phyloP scores from a whole-genome alignment of 23 tunicate species.

The Ciona savignyi region DNA sequence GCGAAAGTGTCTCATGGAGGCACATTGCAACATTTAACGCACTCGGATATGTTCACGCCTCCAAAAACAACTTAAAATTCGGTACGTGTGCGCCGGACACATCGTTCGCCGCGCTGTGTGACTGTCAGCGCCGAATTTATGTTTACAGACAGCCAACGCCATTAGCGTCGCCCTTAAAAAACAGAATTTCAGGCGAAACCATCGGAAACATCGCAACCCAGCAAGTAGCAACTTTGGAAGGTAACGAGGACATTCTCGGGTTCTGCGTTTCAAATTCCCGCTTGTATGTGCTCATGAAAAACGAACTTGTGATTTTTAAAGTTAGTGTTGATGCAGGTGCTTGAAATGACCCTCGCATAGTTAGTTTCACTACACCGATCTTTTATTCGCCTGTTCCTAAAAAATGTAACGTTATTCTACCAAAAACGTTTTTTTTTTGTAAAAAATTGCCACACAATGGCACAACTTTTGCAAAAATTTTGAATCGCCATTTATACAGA shows the following conservation, averaged over 20 bases:
- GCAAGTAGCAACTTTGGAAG: slow-evolving; percentile 60
- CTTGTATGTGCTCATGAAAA: slow-evolving; percentile 52
- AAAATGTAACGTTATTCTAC: too few relatives aligned
- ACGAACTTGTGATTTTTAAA: slow-evolving; percentile 58
- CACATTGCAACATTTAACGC: slow-evolving; percentile 84
- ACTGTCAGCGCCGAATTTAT: slow-evolving; percentile 62
- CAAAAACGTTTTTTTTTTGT: too few relatives aligned
- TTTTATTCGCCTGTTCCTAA: too few relatives aligned
- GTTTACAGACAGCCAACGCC: slow-evolving; percentile 72
- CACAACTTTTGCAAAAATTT: too few relatives aligned
- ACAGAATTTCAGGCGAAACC: slow-evolving; percentile 45
- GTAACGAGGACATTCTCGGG: slow-evolving; percentile 48
- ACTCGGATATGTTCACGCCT: slow-evolving; percentile 83
- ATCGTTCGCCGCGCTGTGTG: slow-evolving; percentile 81
- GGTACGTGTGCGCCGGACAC: slow-evolving; percentile 62
- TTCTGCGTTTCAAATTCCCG: slow-evolving; percentile 49
- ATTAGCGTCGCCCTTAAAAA: slow-evolving; percentile 43
- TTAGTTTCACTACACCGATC: too few relatives aligned
- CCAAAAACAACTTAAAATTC: slow-evolving; percentile 65
- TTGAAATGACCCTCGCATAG: too few relatives aligned
- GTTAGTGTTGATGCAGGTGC: slow-evolving; percentile 35
- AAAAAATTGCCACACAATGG: too few relatives aligned
- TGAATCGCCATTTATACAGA: too few relatives aligned
- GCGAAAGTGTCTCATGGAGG: slow-evolving; percentile 22
- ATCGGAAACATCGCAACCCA: slow-evolving; percentile 50